These are phyloP conservation scores for Coregonus suidteri DNA, from an alignment of 2,797 vertebrate genomes.

Conservation along the genomic window DNA sequence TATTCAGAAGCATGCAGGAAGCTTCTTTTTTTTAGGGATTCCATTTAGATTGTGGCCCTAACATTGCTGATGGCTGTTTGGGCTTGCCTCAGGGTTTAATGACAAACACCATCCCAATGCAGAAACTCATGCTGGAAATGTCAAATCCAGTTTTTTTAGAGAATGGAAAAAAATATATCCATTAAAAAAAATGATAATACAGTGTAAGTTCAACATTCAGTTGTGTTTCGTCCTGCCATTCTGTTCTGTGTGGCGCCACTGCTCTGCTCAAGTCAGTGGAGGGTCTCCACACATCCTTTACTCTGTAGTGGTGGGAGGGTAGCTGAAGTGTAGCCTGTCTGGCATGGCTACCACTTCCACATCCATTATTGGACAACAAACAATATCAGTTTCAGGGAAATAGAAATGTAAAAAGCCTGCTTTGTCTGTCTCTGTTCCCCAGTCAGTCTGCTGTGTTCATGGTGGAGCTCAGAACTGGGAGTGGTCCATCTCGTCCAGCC, in stretches of 20 bases:
- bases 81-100: conserved; percentile 16
- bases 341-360: conserved; percentile 39
- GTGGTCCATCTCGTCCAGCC: conserved; percentile 99
- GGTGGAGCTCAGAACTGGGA: conserved; percentile 87
- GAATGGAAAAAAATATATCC: conserved; percentile 45
- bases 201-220: conserved; percentile 49
- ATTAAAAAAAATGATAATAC: conserved; percentile 49
- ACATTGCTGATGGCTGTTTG: conserved; percentile 50
- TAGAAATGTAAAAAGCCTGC: conserved; percentile 64
- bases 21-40: conserved; percentile 59
- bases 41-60: conserved; percentile 55
- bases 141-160: conserved; percentile 49
- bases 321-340: conserved; percentile 1
- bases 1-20: conserved; percentile 72
- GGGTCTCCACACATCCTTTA: conserved; percentile 2
- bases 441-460: not conserved
- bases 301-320: conserved; percentile 33
- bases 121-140: conserved; percentile 45
- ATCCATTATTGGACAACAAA: conserved; percentile 40
- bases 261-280: conserved; percentile 34
- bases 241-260: conserved; percentile 31
- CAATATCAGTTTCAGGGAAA: conserved; percentile 49
- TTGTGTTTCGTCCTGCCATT: conserved; percentile 24
- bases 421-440: conserved; percentile 24
- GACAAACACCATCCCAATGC: conserved; percentile 17